Conservation (phyloP, 2,797 vertebrate species). For the Aphelocoma californica region DNA sequence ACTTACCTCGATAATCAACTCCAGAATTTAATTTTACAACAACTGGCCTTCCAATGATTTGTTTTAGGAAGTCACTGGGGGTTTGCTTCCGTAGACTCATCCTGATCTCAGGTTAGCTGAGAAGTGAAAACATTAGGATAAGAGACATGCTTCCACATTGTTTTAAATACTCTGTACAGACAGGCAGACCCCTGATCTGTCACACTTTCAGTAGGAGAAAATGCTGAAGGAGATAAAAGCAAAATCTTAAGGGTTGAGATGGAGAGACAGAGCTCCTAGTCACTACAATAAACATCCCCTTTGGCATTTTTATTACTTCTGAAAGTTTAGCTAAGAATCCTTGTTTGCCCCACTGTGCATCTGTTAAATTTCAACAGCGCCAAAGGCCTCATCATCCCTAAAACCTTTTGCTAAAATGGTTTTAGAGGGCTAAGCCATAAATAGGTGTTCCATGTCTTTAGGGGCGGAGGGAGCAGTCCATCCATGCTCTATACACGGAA, state of each 20-base stretch:
- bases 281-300: neutral
- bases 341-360: neutral
- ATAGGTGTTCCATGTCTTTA: neutral
- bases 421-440: neutral
- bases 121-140: neutral
- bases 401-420: neutral
- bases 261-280: neutral
- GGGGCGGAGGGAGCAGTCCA: neutral
- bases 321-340: neutral
- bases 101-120: slow-evolving; percentile 46
- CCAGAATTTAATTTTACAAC: slow-evolving; percentile 98
- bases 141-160: neutral
- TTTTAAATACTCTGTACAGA: neutral
- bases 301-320: neutral
- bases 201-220: neutral
- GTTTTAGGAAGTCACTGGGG: slow-evolving; percentile 97
- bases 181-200: neutral
- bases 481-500: fast-evolving
- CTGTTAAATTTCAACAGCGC: neutral
- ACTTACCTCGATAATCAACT: slow-evolving; percentile 96
- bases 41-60: slow-evolving; percentile 97
- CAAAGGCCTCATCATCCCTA: neutral
- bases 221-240: neutral
- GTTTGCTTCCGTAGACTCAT: slow-evolving; percentile 99
- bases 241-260: neutral